Evolutionary conservation across 2,113 vertebrate genomes (phyloP).

Genomic region (Haemorhous mexicanus): DNA sequence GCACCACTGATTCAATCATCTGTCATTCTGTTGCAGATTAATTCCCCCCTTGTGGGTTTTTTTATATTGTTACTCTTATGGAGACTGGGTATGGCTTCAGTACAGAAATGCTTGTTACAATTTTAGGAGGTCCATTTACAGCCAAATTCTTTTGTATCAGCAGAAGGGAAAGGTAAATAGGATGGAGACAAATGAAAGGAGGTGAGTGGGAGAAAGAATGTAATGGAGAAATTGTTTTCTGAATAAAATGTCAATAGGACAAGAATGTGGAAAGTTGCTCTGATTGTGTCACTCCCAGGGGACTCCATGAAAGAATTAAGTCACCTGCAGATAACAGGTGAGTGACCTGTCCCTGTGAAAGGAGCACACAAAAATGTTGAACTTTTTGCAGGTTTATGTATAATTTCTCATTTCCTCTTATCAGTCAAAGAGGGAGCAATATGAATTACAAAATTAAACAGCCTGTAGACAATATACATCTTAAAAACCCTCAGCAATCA

Average conservation of each 20-base stretch:
- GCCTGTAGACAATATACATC: not conserved
- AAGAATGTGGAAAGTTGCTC: not conserved
- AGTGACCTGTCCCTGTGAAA: not conserved
- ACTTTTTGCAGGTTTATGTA: not conserved
- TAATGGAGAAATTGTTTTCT: not conserved
- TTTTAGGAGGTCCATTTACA: not conserved
- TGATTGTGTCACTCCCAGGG: not conserved
- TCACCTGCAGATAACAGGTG: not conserved
- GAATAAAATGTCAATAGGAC: not conserved
- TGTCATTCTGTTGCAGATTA: slow-evolving; percentile 29
- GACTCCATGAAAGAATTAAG: not conserved
- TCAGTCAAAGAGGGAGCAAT: not conserved
- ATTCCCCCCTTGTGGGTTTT: not conserved
- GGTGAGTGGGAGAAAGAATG: not conserved
- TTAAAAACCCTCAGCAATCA: not conserved
- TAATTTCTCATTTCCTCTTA: not conserved
- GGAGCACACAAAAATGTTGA: not conserved
- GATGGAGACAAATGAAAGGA: not conserved
- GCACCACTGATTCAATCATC: slow-evolving; percentile 28
- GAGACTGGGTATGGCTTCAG: not conserved
- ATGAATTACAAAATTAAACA: not conserved
- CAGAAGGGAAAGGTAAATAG: not conserved
- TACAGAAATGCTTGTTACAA: not conserved
- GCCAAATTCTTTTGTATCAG: not conserved
- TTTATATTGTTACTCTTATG: not conserved